Percentiles rank a stretch among this genome's conserved stretches.
Evolutionary conservation across 2,797 vertebrate species (phyloP).

Genomic region (Lepus townsendii): DNA sequence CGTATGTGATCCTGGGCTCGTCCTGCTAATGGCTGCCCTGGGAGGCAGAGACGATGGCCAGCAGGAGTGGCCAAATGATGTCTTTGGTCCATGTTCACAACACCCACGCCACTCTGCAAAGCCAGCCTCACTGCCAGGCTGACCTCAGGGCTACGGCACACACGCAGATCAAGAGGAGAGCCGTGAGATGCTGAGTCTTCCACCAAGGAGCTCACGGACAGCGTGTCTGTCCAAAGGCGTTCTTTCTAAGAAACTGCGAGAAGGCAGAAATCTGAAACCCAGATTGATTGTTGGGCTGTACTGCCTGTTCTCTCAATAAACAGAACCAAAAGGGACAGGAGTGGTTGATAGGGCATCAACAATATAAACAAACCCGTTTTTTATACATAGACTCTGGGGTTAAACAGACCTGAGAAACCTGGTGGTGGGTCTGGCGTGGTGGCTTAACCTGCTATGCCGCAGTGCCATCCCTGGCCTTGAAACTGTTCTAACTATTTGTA

Average conservation of each 20-base stretch:
- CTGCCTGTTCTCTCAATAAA: constrained; percentile 36
- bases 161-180: no score
- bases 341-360: constrained; percentile 17
- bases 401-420: neutral
- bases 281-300: constrained; percentile 31
- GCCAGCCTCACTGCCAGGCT: no score
- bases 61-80: neutral
- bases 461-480: neutral
- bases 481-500: neutral
- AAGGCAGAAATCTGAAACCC: constrained; percentile 65
- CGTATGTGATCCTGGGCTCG: no score
- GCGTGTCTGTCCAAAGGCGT: neutral
- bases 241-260: constrained; percentile 26
- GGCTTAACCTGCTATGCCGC: neutral
- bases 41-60: neutral
- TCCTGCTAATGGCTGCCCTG: no score
- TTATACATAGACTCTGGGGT: neutral
- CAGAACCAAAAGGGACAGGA: neutral
- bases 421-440: neutral
- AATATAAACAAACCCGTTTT: constrained; percentile 22
- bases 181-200: no score
- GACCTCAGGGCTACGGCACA: neutral
- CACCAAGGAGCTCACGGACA: neutral
- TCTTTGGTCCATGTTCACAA: neutral
- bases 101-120: neutral